Base-by-base conservation (phyloP, 2,888 invertebrate species). In the Chymomyza caudatula region DNA sequence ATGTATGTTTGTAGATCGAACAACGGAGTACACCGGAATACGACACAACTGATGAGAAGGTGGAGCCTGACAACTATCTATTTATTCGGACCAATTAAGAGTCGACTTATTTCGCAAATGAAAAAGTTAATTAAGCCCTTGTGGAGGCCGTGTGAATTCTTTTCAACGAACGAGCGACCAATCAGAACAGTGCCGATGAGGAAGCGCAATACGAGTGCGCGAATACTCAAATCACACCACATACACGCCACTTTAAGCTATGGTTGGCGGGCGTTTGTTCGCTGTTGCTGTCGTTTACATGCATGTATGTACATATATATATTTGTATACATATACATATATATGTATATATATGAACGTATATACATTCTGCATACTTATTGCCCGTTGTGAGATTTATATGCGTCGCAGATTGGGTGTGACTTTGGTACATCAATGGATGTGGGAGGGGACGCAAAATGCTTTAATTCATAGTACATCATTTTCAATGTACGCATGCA, bases 41-140 rank as follows among this genome's bases (percentile, higher is more conserved):
- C 25, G 5, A 13, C 29, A 11, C 29, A 37, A 37, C 11, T 37
- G 11, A 37, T 37, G 11, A 2, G 29, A 37, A n/a, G 25, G 6
- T 2, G 22, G 3, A 8, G 15, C 25, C 42, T n/a, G 19, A 19
- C 17, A 4, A 17, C 29, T 19, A 42, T 49, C 20, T 22, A 13
- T 6, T 23, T 58, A 49, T 42, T 60, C 67, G 59, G 55, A 71
- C 85, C 86, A 81, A 81, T 86, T 81, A 86, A 84, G 62, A 47
- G 60, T 62, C 64, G 67, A 49, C 65, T 53, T 65, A 65, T 63
- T 74, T 71, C 52, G 68, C 71, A 68, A 69, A 72, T 74, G 64
- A 60, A 54, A 70, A 74, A 68, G 67, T 78, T 81, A 81, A 81
- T 81, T 81, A 86, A 86, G 65, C 23, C 19, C 51, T 5, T 17